A percentile compares a stretch with the other conserved stretches of the same genome.
phyloP scores from a whole-genome alignment of 2,888 invertebrate genomes.

The Digitonthophagus gazella region DNA sequence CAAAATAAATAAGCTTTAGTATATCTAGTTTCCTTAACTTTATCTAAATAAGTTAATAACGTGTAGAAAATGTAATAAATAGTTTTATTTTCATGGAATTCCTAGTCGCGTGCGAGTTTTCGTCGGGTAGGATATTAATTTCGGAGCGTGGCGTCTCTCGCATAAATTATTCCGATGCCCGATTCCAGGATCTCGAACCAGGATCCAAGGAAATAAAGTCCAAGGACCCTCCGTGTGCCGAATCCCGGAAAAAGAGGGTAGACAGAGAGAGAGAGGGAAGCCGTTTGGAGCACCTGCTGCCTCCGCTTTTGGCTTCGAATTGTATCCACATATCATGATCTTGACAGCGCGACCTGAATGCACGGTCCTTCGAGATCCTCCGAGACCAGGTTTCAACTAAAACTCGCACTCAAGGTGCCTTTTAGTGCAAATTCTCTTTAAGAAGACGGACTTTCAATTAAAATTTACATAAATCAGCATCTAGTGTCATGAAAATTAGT shows the following conservation, averaged over 20 bases:
- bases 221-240: not conserved
- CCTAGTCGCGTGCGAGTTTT: too few relatives aligned
- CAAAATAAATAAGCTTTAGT: too few relatives aligned
- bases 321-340: slow-evolving; percentile 14
- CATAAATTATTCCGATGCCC: not conserved
- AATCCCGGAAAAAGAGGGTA: not conserved
- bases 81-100: not conserved
- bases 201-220: not conserved
- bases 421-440: too few relatives aligned
- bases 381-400: not conserved
- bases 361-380: not conserved
- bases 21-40: too few relatives aligned
- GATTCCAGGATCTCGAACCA: not conserved
- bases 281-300: slow-evolving; percentile 12
- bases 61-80: too few relatives aligned
- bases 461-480: too few relatives aligned
- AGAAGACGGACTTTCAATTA: too few relatives aligned
- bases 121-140: too few relatives aligned
- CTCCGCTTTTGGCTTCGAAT: slow-evolving; percentile 4
- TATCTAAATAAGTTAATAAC: too few relatives aligned
- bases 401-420: too few relatives aligned
- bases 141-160: not conserved
- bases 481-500: too few relatives aligned
- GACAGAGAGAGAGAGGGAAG: not conserved
- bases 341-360: not conserved